phyloP scores from a whole-genome alignment of 1,140 invertebrate species.

The Listronotus bonariensis region DNA sequence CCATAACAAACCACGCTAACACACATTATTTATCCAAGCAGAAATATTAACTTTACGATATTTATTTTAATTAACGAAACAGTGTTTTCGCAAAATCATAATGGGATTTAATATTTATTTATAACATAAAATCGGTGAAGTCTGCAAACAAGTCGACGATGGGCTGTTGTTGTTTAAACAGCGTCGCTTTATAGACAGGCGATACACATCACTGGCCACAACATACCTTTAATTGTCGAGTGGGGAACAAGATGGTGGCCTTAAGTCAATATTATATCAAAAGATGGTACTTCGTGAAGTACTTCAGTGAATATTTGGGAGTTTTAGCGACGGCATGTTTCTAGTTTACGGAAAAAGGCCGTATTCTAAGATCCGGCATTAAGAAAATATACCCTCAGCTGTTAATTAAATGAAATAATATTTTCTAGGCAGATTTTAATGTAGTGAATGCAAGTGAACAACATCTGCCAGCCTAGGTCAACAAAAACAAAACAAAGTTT shows the following conservation, averaged over 20 bases:
- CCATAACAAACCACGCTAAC: too few relatives aligned
- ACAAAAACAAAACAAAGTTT: too few relatives aligned
- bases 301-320: constrained; percentile 10
- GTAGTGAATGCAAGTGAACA: too few relatives aligned
- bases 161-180: constrained; percentile 29
- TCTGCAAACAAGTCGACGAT: constrained; percentile 16
- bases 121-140: constrained; percentile 21
- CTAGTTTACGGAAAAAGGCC: too few relatives aligned
- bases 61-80: constrained; percentile 23
- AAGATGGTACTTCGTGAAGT: constrained; percentile 17
- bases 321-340: constrained; percentile 13
- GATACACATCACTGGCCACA: constrained; percentile 31
- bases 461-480: too few relatives aligned
- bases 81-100: constrained; percentile 12
- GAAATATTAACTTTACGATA: constrained; percentile 2
- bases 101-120: constrained; percentile 26
- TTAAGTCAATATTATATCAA: constrained; percentile 35
- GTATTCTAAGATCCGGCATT: too few relatives aligned
- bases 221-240: constrained; percentile 31
- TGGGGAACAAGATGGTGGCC: constrained; percentile 31
- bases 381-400: too few relatives aligned
- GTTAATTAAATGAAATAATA: too few relatives aligned
- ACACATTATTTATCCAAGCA: background rate
- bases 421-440: too few relatives aligned
- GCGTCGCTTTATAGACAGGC: constrained; percentile 21